These are phyloP conservation scores for Amiota communis DNA, from an alignment of 2,888 invertebrate genomes.

Conservation along the genomic window DNA sequence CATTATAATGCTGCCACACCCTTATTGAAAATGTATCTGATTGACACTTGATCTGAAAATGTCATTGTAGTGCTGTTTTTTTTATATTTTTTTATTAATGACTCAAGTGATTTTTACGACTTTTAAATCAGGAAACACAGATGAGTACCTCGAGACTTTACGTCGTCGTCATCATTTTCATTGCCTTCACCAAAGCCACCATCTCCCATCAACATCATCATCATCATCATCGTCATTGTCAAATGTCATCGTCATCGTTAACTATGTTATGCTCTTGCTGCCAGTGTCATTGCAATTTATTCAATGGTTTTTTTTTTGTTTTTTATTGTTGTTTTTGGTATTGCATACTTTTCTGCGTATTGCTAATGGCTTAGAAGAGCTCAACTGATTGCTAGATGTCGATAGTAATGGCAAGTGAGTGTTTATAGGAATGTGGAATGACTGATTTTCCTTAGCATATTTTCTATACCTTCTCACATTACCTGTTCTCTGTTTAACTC, in stretches of 20 bases:
- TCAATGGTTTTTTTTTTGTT: slow-evolving; percentile 5
- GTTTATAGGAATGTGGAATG: too few species aligned
- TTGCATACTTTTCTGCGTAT: background rate
- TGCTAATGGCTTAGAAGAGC: background rate
- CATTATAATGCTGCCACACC: too few species aligned
- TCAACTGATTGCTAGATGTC: too few species aligned
- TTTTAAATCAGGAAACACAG: background rate
- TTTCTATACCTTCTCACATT: too few species aligned
- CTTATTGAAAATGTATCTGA: background rate
- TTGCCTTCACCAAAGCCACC: background rate
- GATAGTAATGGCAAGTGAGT: too few species aligned
- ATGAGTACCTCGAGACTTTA: slow-evolving; percentile 17
- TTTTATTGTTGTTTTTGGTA: slow-evolving; percentile 10
- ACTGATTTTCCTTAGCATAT: too few species aligned
- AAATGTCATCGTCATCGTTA: background rate
- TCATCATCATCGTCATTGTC: background rate
- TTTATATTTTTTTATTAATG: slow-evolving; percentile 23
- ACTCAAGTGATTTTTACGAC: background rate
- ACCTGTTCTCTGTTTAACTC: too few species aligned
- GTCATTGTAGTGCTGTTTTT: slow-evolving; percentile 5
- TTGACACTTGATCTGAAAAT: slow-evolving; percentile 22
- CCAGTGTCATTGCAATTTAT: slow-evolving; percentile 25
- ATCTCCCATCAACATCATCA: background rate
- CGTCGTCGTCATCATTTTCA: slow-evolving; percentile 8
- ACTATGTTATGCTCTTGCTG: slow-evolving; percentile 11